Evolutionary conservation across 2,797 vertebrate genomes (phyloP).

Genomic region (Podargus strigoides): DNA sequence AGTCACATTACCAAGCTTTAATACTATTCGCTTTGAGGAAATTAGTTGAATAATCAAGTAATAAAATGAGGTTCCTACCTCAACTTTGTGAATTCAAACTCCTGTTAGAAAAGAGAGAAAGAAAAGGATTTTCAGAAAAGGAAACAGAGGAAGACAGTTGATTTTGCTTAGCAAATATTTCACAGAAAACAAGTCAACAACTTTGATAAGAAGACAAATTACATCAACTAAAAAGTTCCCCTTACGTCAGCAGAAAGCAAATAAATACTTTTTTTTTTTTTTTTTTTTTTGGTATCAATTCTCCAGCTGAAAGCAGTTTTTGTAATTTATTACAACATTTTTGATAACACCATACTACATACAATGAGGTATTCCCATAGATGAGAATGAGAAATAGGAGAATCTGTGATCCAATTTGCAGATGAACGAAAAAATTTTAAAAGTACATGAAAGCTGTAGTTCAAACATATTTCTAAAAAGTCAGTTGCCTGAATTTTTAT

Average conservation of each 20-base stretch:
- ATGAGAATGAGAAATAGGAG: neutral
- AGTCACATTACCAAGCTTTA: neutral
- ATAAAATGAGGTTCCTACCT: slow-evolving; percentile 51
- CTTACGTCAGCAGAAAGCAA: neutral
- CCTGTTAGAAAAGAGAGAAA: slow-evolving; percentile 41
- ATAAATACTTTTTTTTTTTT: neutral
- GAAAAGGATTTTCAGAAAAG: neutral
- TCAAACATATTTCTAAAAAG: neutral
- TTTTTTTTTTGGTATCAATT: neutral
- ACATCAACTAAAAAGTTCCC: fast-evolving
- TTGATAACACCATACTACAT: neutral
- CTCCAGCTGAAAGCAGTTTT: neutral
- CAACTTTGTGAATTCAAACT: slow-evolving; percentile 50
- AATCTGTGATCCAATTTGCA: neutral
- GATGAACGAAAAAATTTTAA: neutral
- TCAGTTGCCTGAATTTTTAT: neutral
- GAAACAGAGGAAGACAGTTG: neutral
- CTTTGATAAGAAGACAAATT: neutral
- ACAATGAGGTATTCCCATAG: neutral
- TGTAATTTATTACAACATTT: neutral
- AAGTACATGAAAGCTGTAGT: neutral
- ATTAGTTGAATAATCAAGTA: neutral
- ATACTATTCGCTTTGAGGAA: neutral
- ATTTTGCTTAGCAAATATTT: neutral
- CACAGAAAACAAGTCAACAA: neutral